Evolutionary conservation across 2,797 vertebrate species (phyloP).

Genomic region (Artibeus lituratus): DNA sequence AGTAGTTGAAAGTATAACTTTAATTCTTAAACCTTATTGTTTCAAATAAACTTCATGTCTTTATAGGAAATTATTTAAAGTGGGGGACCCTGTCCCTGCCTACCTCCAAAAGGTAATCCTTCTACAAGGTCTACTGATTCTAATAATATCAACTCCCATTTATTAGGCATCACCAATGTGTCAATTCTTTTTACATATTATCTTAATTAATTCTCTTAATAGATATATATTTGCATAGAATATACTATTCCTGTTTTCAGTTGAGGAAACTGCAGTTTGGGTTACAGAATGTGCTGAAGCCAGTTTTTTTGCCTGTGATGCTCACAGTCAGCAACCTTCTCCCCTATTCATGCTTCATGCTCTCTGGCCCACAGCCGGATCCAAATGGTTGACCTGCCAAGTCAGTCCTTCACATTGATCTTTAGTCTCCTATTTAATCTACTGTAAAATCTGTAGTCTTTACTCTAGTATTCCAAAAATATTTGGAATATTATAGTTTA

Average conservation of each 20-base stretch:
- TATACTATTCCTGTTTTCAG: not conserved
- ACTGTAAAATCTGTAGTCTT: not conserved
- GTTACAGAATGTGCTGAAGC: not conserved
- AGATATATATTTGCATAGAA: not conserved
- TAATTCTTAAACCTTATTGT: not conserved
- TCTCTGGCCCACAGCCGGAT: not conserved
- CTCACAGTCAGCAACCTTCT: not conserved
- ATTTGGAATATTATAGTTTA: not conserved
- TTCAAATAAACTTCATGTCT: not conserved
- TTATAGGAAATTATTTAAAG: not conserved
- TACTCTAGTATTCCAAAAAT: not conserved
- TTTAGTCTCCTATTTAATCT: not conserved
- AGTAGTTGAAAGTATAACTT: constrained; percentile 28
- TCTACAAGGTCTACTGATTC: not conserved
- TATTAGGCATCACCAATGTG: not conserved
- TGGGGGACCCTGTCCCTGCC: not conserved
- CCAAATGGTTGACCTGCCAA: not conserved
- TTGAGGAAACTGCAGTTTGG: not conserved
- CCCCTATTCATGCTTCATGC: not conserved
- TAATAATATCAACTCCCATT: not conserved
- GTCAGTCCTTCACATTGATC: not conserved
- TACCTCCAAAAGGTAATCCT: not conserved
- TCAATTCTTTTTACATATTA: not conserved
- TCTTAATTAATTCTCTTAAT: not conserved
- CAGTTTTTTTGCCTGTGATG: not conserved